Conservation (phyloP, 2,888 invertebrate genomes). For the Drosophila picticornis region DNA sequence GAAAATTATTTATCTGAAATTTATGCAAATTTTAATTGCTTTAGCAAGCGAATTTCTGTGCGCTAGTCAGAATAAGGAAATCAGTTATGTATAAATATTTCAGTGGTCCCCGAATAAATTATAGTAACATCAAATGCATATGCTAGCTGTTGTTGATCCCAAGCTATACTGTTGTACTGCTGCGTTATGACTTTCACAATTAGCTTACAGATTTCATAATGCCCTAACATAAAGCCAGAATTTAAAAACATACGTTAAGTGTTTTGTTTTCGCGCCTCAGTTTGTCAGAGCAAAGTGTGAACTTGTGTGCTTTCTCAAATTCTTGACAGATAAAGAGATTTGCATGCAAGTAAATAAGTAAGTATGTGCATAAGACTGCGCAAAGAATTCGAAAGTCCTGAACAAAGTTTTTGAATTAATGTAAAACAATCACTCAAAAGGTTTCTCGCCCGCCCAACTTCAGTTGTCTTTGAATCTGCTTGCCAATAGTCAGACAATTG, state of each 20-base stretch:
- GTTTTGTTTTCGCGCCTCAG: neutral
- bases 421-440: conserved; percentile 49
- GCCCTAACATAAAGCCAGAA: neutral
- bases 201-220: conserved; percentile 26
- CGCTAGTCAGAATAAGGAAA: conserved; percentile 18
- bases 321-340: conserved; percentile 27
- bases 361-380: neutral
- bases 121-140: conserved; percentile 20
- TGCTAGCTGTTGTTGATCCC: neutral
- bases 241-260: neutral
- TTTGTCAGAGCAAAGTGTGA: neutral
- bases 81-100: conserved; percentile 50
- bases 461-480: neutral
- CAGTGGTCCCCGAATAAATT: conserved; percentile 50
- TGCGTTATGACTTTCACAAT: conserved; percentile 41
- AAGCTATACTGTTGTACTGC: conserved; percentile 7
- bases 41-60: conserved; percentile 57
- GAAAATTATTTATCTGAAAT: conserved; percentile 61
- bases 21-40: conserved; percentile 79
- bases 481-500: conserved; percentile 42
- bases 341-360: conserved; percentile 1
- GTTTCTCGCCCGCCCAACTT: conserved; percentile 11
- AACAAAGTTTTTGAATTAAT: conserved; percentile 42
- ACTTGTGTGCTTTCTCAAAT: conserved; percentile 3
- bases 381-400: conserved; percentile 26